Conservation (phyloP, 2,797 vertebrate genomes). For the Hephaestus fuliginosus region DNA sequence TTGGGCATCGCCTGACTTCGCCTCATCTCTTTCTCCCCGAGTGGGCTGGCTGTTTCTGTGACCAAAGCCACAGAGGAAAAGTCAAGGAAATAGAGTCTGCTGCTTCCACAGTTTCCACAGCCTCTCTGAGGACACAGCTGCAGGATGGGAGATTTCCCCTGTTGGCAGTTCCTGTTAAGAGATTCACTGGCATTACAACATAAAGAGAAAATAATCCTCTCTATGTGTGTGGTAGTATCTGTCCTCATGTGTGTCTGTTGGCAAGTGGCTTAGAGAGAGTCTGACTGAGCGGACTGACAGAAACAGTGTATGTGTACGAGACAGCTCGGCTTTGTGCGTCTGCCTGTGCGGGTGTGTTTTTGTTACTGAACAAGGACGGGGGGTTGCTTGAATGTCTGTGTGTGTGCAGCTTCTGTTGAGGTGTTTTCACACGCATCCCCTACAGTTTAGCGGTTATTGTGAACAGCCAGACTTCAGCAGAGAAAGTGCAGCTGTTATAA, state of each 20-base stretch:
- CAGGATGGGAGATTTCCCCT: conserved; percentile 71
- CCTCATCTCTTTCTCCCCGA: conserved; percentile 18
- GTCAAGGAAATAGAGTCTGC: conserved; percentile 48
- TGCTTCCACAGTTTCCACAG: conserved; percentile 50
- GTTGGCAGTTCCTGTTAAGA: conserved; percentile 70
- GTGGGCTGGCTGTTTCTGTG: conserved; percentile 25
- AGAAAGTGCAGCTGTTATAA: conserved; percentile 73
- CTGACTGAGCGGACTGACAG: conserved; percentile 53
- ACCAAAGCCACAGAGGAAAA: conserved; percentile 41
- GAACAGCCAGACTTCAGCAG: conserved; percentile 65
- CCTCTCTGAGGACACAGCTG: conserved; percentile 69
- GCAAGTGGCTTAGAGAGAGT: conserved; percentile 49
- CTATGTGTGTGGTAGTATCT: conserved; percentile 45
- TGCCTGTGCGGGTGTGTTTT: conserved; percentile 27
- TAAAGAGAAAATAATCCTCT: conserved; percentile 77
- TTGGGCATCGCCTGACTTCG: conserved; percentile 35
- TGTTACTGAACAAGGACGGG: conserved; percentile 30
- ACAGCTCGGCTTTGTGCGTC: conserved; percentile 35
- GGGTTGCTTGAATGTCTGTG: conserved; percentile 17
- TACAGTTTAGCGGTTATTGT: conserved; percentile 55
- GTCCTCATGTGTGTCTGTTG: conserved; percentile 45
- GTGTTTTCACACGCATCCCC: conserved; percentile 60
- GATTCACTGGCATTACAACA: conserved; percentile 75
- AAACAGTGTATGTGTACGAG: conserved; percentile 17
- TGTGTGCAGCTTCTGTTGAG: conserved; percentile 30